Base-by-base conservation (phyloP, 2,888 invertebrate genomes). In the Clivina fossor region DNA sequence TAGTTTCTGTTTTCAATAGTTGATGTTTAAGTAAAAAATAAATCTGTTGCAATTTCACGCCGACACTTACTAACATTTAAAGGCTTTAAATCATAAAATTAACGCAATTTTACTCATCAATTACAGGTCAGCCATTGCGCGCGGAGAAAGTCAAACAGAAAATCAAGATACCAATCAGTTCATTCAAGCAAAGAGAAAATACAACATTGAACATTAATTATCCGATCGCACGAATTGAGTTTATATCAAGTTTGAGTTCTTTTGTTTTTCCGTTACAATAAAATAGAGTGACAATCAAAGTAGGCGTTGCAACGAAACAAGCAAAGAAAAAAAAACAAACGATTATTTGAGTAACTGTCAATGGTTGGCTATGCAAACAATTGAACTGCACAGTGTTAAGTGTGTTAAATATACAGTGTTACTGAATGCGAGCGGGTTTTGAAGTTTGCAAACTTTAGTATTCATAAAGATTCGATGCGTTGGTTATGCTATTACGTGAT, bases 21-120 rank as follows among this genome's bases (percentile, higher is more conserved):
- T n/a, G n/a, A n/a, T 24, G 9, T 24, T 24, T 24, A 24, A 24
- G 5, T 24, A 13, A 35, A 35, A 35, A 13, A 35, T 15, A 35
- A 35, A 35, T 13, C 35, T 3, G 13, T 35, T 35, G 26, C 26
- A 26, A 26, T 26, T 26, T 9, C 30, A 30, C 9, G 9, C 30
- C 9, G 9, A 9, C n/a, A 7, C 15, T 13, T 20, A 40, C 18
- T n/a, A 40, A 7, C 40, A 38, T 2, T 19, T 2, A 40, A 40
- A 9, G 33, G 18, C 18, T 24, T 24, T 43, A 11, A 43, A 43
- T 24, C 43, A 43, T 43, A 13, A 44, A 53, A 44, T 43, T 53
- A 44, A 53, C 44, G 40, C 53, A 38, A n/a, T 43, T 53, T 40
- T 44, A 33, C 38, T 53, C 37, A 28, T 53, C 53, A 53, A 53